A percentile compares a stretch with the other conserved stretches of the same genome.
Evolutionary conservation across 2,888 invertebrate genomes (phyloP).

Genomic region (Nymphalis urticae): DNA sequence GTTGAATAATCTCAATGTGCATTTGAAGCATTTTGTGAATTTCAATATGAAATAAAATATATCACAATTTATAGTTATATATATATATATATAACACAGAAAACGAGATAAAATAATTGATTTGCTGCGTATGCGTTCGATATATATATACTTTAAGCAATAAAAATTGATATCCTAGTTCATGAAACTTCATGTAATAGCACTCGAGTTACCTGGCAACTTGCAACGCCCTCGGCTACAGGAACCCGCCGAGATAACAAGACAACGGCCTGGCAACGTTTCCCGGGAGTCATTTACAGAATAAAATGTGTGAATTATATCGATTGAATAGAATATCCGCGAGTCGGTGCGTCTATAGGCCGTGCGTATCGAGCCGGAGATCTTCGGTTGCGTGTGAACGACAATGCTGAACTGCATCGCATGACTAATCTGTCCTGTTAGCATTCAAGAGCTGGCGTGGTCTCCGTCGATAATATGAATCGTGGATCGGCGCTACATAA

Average conservation of each 20-base stretch:
- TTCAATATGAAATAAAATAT: no score
- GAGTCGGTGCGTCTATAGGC: slow-evolving; percentile 39
- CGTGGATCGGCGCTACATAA: slow-evolving; percentile 33
- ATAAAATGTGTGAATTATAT: slow-evolving; percentile 27
- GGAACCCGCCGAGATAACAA: slow-evolving; percentile 24
- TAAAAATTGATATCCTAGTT: slow-evolving; percentile 25
- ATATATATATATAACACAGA: no score
- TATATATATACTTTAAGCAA: slow-evolving; percentile 16
- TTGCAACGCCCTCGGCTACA: slow-evolving; percentile 22
- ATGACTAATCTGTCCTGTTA: slow-evolving; percentile 70
- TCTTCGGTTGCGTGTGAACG: slow-evolving; percentile 70
- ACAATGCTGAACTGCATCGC: slow-evolving; percentile 60
- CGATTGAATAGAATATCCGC: slow-evolving; percentile 21
- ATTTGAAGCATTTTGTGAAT: no score
- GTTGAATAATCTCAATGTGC: no score
- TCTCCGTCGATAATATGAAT: slow-evolving; percentile 38
- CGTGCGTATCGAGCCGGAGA: slow-evolving; percentile 52
- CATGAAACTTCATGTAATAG: slow-evolving; percentile 21
- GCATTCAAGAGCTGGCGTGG: slow-evolving; percentile 57
- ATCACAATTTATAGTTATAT: no score
- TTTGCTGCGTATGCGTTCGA: slow-evolving; percentile 9
- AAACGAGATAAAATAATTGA: slow-evolving; percentile 11
- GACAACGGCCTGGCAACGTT: slow-evolving; percentile 19
- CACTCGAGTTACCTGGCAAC: slow-evolving; percentile 15
- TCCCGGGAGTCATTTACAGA: slow-evolving; percentile 24